Base-by-base conservation (phyloP, 2,888 invertebrate species). In the Theristus sp. region DNA sequence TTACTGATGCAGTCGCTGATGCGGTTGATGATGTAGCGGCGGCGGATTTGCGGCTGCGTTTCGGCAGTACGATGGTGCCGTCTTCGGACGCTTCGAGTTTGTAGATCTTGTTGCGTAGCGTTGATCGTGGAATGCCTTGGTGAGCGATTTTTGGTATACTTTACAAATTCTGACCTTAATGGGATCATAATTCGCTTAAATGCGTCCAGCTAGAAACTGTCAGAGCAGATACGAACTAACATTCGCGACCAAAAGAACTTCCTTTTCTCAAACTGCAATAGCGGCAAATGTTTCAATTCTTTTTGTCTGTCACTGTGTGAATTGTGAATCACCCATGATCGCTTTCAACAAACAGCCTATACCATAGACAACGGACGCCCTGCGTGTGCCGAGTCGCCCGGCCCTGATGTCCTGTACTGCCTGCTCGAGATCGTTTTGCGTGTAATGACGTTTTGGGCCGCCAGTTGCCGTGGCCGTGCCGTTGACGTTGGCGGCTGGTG, bases 341-440 rank as follows among this genome's bases (percentile, higher is more conserved):
- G n/a, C n/a, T n/a, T n/a, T 46, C 46, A 22, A 46, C 46, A 46
- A 46, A 46, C 46, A 22, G 22, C 46, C 22, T n/a, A 3, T 6
- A 69, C 91, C 90, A 77, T 96, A 96, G 69, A 91, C 85, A 60
- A 89, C 88, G 59, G 94, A 88, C 13, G 94, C 93, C 62, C 93
- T 81, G 56, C 91, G 80, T 13, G 90, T 89, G 66, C 90, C 91
- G 67, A 93, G 30, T 13, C 24, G 17, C 6, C 56, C 56, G 1
- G 56, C 24, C 24, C 54, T 20, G 10, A 54, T 54, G 77, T 93
- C 94, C 63, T 86, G 82, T 62, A 96, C 82, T n/a, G 94, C 94
- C 47, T 85, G 85, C 72, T 87, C 86, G 53, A 96, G 82, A 76
- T 94, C 93, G 70, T 89, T 89, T 69, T 93, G 90, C n/a, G 89